These are phyloP conservation scores for Pygoscelis antarcticus DNA, from an alignment of 2,113 vertebrate species.

Conservation along the genomic window DNA sequence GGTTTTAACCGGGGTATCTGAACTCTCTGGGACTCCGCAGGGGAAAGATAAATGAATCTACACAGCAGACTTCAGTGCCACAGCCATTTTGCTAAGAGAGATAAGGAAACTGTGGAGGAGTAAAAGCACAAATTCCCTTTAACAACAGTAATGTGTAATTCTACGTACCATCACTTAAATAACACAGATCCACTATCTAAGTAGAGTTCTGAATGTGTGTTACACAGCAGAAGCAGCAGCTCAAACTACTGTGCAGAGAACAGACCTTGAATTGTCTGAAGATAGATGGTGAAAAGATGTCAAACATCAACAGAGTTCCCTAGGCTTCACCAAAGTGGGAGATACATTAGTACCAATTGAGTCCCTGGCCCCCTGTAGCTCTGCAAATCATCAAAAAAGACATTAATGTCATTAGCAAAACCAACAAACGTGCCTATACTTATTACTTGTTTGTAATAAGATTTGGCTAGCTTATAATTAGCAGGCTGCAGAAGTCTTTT, in stretches of 20 bases:
- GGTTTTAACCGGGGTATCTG: background rate
- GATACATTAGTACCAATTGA: constrained; percentile 30
- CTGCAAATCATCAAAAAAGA: constrained; percentile 56
- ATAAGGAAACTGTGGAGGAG: background rate
- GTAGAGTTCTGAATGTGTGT: background rate
- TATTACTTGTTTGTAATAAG: constrained; percentile 67
- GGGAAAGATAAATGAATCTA: constrained; percentile 1
- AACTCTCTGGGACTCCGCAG: background rate
- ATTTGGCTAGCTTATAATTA: constrained; percentile 46
- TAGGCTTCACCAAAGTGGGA: background rate
- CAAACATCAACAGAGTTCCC: background rate
- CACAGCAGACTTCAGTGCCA: background rate
- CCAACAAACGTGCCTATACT: constrained; percentile 49
- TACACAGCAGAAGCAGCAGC: background rate
- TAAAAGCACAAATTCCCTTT: background rate
- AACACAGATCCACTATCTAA: background rate
- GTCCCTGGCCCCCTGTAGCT: constrained; percentile 17
- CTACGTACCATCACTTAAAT: background rate
- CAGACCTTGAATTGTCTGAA: constrained; percentile 35
- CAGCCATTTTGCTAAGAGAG: background rate
- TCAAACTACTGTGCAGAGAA: background rate
- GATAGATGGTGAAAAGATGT: constrained; percentile 2
- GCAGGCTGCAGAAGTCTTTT: constrained; percentile 28
- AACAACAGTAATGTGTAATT: background rate
- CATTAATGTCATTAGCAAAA: constrained; percentile 60